Conservation (phyloP, 2,888 invertebrate genomes). For the Yponomeuta sedellus region DNA sequence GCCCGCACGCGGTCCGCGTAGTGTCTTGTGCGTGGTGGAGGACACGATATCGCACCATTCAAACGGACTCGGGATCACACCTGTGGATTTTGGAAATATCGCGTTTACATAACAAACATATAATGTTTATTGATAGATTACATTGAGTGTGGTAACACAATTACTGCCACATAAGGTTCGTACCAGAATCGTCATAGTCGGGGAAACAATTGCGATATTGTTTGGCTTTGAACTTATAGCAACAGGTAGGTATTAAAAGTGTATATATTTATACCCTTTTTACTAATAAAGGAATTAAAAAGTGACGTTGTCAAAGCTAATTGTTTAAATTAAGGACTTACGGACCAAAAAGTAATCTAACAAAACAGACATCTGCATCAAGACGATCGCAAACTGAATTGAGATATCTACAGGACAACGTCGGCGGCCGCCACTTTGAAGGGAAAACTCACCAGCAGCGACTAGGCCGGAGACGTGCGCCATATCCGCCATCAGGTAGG, state of each 20-base stretch:
- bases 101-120: too few species aligned
- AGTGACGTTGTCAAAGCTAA: too few species aligned
- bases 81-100: constrained; percentile 37
- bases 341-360: too few species aligned
- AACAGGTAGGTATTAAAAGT: too few species aligned
- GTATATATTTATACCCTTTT: too few species aligned
- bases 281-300: too few species aligned
- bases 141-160: too few species aligned
- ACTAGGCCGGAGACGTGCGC: constrained; percentile 96
- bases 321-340: too few species aligned
- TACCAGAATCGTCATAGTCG: background rate
- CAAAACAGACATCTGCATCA: too few species aligned
- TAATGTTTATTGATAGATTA: background rate
- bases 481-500: constrained; percentile 96
- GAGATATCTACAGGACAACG: too few species aligned
- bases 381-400: too few species aligned
- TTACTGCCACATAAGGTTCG: background rate
- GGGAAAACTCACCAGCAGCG: constrained; percentile 73
- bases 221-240: background rate
- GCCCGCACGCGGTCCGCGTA: constrained; percentile 91
- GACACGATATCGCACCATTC: constrained; percentile 94
- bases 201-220: background rate
- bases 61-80: constrained; percentile 91
- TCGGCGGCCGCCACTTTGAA: too few species aligned
- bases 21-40: constrained; percentile 96